Evolutionary conservation across 2,113 vertebrate species (phyloP), one percentile per base, ranked within the genome.

Genomic region (Podiceps cristatus): DNA sequence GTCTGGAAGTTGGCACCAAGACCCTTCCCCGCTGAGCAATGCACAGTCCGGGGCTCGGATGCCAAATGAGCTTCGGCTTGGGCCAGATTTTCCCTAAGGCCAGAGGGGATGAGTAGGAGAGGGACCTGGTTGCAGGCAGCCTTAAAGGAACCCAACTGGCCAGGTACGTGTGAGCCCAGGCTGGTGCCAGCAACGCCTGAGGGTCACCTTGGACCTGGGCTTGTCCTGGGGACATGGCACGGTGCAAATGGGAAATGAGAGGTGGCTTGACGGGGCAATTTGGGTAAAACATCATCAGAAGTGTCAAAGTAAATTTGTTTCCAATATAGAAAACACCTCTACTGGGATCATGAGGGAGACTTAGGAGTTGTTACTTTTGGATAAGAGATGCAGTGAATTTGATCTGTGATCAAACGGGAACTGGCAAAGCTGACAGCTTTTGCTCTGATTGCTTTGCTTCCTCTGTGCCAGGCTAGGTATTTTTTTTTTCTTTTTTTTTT

Each of bases 341-440:
- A 27, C 25, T 58, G 77, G 96, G 94, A 94, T 44, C 55, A 29
- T 6, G 23, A 56, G 68, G 77, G 77, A 76, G 56, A 80, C 93
- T 91, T 80, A 63, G 33, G 84, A 88, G 64, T 20, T 94, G 93
- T 85, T 94, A 93, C 87, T 94, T 93, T 89, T 92, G 95, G 94
- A 96, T 1, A 0, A 69, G 76, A 35, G 75, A 93, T 66, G 55
- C 86, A 90, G 78, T 58, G 93, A 93, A 95, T 94, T 86, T 94
- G 91, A 94, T 95, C 86, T 86, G 80, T 1, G 45, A 94, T 92
- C 79, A 94, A 95, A 90, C 16, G 55, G 58, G 64, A 93, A 56
- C 74, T 76, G 92, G 95, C 87, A 95, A 93, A 95, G 92, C 95
- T 60, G 68, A 83, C 62, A 93, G 92, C 67, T 96, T 96, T 93